Percentiles rank a stretch among this genome's conserved stretches.
Conservation (phyloP, 2,797 vertebrate genomes). For the Aulostomus chinensis region DNA sequence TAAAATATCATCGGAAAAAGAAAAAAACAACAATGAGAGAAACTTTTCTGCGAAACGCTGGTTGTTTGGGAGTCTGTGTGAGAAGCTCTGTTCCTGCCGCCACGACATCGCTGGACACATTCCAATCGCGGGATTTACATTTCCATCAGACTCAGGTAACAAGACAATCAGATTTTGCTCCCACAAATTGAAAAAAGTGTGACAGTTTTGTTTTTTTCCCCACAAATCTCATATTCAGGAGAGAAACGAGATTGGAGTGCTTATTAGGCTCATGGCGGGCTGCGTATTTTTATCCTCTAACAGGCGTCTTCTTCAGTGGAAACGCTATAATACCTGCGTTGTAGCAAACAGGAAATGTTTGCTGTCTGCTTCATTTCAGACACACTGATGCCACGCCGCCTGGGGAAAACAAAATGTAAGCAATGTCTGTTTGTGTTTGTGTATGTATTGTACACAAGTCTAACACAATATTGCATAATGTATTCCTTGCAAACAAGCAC, state of each 20-base stretch:
- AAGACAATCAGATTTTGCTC: background rate
- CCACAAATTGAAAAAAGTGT: background rate
- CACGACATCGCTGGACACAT: too few species aligned
- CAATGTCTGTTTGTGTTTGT: constrained; percentile 64
- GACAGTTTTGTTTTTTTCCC: background rate
- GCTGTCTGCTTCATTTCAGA: constrained; percentile 58
- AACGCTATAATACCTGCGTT: constrained; percentile 14
- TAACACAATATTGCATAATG: constrained; percentile 56
- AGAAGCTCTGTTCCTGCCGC: too few species aligned
- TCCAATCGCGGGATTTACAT: too few species aligned
- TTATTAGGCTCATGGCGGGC: constrained; percentile 8
- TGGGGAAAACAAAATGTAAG: constrained; percentile 61
- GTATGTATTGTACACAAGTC: constrained; percentile 58
- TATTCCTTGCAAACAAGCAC: constrained; percentile 51
- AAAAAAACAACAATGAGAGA: too few species aligned
- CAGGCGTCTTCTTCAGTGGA: constrained; percentile 23
- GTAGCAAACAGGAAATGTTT: constrained; percentile 68
- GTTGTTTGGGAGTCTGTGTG: too few species aligned
- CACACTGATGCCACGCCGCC: constrained; percentile 36
- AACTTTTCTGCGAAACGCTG: too few species aligned
- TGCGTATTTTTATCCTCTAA: constrained; percentile 19
- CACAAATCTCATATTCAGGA: constrained; percentile 7
- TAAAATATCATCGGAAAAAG: too few species aligned
- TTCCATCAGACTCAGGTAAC: too few species aligned
- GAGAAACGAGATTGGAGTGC: constrained; percentile 10